A percentile compares a stretch with the other conserved stretches of the same genome.
These are phyloP conservation scores for Sander lucioperca DNA, from an alignment of 2,113 vertebrate genomes.

Conservation along the genomic window DNA sequence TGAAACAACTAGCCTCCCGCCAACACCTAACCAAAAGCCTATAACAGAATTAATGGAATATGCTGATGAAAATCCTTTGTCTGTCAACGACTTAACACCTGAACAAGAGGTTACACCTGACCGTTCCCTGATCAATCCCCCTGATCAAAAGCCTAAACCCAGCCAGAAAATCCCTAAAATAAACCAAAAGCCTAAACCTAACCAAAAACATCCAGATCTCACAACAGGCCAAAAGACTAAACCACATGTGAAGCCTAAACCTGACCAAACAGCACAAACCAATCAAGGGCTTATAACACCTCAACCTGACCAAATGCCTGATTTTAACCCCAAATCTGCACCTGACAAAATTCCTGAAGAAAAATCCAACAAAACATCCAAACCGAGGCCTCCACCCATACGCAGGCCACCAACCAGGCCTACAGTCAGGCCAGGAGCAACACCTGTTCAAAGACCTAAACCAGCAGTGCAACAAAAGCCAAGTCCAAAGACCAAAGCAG, in stretches of 20 bases:
- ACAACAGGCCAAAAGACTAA: conserved; percentile 34
- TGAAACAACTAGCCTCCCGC: neutral
- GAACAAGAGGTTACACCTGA: conserved; percentile 11
- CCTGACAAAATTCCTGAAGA: conserved; percentile 11
- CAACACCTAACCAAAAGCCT: conserved; percentile 8
- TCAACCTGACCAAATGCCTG: neutral
- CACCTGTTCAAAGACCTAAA: conserved; percentile 43
- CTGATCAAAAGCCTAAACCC: conserved; percentile 31
- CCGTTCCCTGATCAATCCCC: fast-evolving
- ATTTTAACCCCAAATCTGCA: conserved; percentile 12
- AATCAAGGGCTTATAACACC: conserved; percentile 15
- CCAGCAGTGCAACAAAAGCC: conserved; percentile 32
- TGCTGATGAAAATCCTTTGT: neutral
- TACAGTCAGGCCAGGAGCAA: conserved; percentile 36
- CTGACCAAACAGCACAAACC: conserved; percentile 18
- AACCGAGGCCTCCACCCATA: conserved; percentile 3
- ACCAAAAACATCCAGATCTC: conserved; percentile 31
- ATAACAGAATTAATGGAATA: neutral
- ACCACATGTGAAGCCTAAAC: conserved; percentile 38
- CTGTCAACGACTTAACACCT: conserved; percentile 11
- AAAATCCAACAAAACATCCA: conserved; percentile 38
- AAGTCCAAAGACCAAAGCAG: conserved; percentile 44
- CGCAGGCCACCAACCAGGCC: conserved; percentile 24
- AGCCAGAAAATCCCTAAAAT: conserved; percentile 13
- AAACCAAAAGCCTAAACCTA: conserved; percentile 39